These are phyloP conservation scores for Lytechinus variegatus DNA, from an alignment of 35 echinoderm and acorn worm species.

Conservation along the genomic window DNA sequence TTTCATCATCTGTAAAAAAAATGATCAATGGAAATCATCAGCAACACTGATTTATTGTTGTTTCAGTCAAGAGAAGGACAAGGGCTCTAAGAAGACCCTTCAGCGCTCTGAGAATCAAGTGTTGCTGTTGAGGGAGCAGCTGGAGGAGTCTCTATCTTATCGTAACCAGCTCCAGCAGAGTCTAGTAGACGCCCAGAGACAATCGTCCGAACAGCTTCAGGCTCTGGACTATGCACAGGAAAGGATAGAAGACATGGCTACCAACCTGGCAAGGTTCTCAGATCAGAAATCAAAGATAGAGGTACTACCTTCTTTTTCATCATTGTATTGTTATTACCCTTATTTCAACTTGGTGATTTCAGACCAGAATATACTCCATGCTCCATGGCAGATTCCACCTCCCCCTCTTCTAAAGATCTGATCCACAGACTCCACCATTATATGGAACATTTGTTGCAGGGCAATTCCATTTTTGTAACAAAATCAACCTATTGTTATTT, in stretches of 20 bases:
- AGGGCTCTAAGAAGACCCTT: slow-evolving; percentile 41
- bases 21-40: too few species aligned
- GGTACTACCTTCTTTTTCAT: not conserved
- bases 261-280: slow-evolving; percentile 66
- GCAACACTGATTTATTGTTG: too few species aligned
- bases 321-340: too few species aligned
- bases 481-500: too few species aligned
- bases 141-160: slow-evolving; percentile 51
- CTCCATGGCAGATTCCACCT: too few species aligned
- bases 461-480: too few species aligned
- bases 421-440: too few species aligned
- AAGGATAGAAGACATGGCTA: slow-evolving; percentile 60
- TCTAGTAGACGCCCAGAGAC: slow-evolving; percentile 49
- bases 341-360: too few species aligned
- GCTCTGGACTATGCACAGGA: slow-evolving; percentile 60
- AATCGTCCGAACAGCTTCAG: slow-evolving; percentile 55
- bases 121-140: slow-evolving; percentile 49
- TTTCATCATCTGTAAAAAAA: too few species aligned
- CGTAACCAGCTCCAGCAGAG: slow-evolving; percentile 60
- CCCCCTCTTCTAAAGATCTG: too few species aligned
- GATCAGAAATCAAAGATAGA: slow-evolving; percentile 74
- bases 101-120: slow-evolving; percentile 50
- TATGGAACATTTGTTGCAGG: too few species aligned
- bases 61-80: slow-evolving; percentile 41
- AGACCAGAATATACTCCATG: too few species aligned